A percentile compares a stretch with the other conserved stretches of the same genome.
Conservation (phyloP, 2,888 invertebrate genomes). For the Latrodectus hesperus region DNA sequence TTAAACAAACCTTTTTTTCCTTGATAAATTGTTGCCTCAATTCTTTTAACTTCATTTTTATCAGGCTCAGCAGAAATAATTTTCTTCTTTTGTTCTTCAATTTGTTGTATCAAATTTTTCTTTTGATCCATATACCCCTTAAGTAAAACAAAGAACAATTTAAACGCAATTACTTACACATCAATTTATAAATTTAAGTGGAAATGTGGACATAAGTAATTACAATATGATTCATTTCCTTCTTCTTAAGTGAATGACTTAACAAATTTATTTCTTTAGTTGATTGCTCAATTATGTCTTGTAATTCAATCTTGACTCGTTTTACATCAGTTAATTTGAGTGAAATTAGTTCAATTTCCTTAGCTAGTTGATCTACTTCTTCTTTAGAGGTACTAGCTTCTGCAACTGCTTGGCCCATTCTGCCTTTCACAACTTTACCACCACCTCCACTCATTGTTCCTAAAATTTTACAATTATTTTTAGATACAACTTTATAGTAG, state of each 20-base stretch:
- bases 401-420: constrained; percentile 82
- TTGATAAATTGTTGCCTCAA: constrained; percentile 18
- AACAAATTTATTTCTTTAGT: constrained; percentile 27
- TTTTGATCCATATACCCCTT: constrained; percentile 32
- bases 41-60: constrained; percentile 26
- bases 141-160: not conserved
- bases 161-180: not conserved
- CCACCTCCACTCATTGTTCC: constrained; percentile 98
- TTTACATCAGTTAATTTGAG: constrained; percentile 35
- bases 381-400: constrained; percentile 69
- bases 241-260: constrained; percentile 38
- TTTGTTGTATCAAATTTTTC: constrained; percentile 37
- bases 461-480: constrained; percentile 71
- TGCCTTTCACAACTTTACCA: constrained; percentile 81
- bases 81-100: constrained; percentile 43
- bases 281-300: constrained; percentile 13
- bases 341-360: constrained; percentile 15
- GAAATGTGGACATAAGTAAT: not conserved
- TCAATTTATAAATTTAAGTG: not conserved
- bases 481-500: too few species aligned
- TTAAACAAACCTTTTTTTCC: constrained; percentile 29
- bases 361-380: constrained; percentile 72
- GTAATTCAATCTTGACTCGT: constrained; percentile 14
- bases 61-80: constrained; percentile 32
- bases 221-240: constrained; percentile 31